Conservation (phyloP, 2,888 invertebrate genomes). For the Hydrotaea diabolus region DNA sequence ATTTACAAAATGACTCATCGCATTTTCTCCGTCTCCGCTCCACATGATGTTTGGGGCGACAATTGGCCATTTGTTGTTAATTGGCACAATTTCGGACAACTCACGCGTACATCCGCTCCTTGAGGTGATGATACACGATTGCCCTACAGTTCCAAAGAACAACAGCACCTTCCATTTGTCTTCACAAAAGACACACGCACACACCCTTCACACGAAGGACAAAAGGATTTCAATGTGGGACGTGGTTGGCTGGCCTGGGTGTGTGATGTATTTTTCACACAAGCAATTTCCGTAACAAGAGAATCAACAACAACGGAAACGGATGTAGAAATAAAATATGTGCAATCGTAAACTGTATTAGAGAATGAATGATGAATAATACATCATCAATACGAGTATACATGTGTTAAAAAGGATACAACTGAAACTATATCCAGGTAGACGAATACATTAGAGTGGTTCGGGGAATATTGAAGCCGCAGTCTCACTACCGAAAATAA, state of each 20-base stretch:
- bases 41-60: not conserved
- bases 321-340: slow-evolving; percentile 44
- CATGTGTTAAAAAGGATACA: not conserved
- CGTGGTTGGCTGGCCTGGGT: not conserved
- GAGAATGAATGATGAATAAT: slow-evolving; percentile 25
- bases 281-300: slow-evolving; percentile 44
- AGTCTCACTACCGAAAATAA: no score
- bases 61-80: slow-evolving; percentile 33
- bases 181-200: not conserved
- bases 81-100: slow-evolving; percentile 23
- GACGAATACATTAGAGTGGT: no score
- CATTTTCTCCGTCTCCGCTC: not conserved
- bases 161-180: not conserved
- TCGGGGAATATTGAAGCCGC: no score
- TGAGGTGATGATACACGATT: not conserved
- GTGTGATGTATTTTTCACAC: slow-evolving; percentile 6
- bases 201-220: not conserved
- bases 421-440: not conserved
- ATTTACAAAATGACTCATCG: no score
- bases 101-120: not conserved
- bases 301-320: slow-evolving; percentile 40
- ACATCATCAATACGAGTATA: not conserved
- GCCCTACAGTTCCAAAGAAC: not conserved
- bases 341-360: slow-evolving; percentile 20
- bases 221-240: not conserved